Conservation (phyloP, 2,113 vertebrate species). For the Albula glossodonta region DNA sequence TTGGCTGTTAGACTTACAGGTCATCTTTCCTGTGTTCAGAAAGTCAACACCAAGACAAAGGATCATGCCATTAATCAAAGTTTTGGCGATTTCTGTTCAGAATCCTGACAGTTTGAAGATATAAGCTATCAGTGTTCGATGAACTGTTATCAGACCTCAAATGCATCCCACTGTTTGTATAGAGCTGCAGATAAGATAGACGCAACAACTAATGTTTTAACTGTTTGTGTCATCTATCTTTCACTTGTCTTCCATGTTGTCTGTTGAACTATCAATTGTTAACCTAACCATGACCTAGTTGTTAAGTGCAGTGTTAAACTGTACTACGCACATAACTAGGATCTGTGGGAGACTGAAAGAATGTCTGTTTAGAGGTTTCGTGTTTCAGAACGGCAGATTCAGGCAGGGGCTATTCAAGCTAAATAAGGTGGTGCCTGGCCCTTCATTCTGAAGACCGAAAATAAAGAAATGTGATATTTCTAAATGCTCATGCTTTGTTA, state of each 20-base stretch:
- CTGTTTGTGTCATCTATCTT: constrained; percentile 32
- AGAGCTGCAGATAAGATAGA: constrained; percentile 36
- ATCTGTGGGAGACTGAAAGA: constrained; percentile 44
- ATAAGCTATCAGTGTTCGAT: constrained; percentile 56
- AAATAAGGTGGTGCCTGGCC: too few relatives aligned
- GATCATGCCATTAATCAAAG: constrained; percentile 54
- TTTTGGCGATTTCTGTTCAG: constrained; percentile 68
- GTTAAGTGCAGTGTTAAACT: constrained; percentile 61
- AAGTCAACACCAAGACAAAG: too few relatives aligned
- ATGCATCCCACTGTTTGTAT: constrained; percentile 62
- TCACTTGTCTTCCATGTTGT: constrained; percentile 16
- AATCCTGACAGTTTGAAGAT: constrained; percentile 63
- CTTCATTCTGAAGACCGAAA: constrained; percentile 41
- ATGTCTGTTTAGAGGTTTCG: constrained; percentile 62
- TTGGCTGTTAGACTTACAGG: too few relatives aligned
- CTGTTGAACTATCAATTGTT: constrained; percentile 51
- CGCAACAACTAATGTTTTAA: constrained; percentile 39
- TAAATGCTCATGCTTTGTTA: too few relatives aligned
- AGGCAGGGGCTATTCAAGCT: too few relatives aligned
- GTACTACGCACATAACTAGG: constrained; percentile 52
- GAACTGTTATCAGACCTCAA: constrained; percentile 51
- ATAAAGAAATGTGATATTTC: too few relatives aligned
- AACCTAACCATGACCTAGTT: constrained; percentile 40
- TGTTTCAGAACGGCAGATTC: constrained; percentile 48
- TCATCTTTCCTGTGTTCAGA: too few relatives aligned